Percentiles rank a stretch among this genome's conserved stretches.
Evolutionary conservation across 2,113 vertebrate species (phyloP).

Genomic region (Myrmophylax atrothorax): DNA sequence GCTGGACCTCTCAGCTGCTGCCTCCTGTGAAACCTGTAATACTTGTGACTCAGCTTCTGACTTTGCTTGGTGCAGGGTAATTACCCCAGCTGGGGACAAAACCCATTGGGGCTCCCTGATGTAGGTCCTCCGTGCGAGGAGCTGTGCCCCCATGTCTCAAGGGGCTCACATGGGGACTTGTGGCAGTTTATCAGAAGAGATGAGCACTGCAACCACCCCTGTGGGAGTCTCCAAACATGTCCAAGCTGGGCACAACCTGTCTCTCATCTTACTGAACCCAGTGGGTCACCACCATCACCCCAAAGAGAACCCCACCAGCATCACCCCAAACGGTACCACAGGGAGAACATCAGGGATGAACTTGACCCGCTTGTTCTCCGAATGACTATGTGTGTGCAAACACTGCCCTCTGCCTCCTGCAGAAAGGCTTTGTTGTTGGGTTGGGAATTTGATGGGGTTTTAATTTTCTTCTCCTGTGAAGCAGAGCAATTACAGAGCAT

Average conservation of each 20-base stretch:
- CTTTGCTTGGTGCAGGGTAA: neutral
- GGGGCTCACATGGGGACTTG: neutral
- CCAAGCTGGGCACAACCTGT: neutral
- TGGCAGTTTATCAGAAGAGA: neutral
- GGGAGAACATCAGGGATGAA: neutral
- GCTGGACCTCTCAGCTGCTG: neutral
- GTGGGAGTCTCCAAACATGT: neutral
- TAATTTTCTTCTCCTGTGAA: neutral
- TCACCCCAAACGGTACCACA: neutral
- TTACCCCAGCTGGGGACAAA: neutral
- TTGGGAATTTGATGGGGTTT: neutral
- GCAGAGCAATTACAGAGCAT: neutral
- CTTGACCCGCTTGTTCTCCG: accelerated
- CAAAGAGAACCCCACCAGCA: neutral
- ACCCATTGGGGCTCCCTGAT: accelerated
- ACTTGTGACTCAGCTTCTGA: neutral
- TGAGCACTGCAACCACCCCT: neutral
- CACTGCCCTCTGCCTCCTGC: conserved; percentile 67
- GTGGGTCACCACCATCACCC: neutral
- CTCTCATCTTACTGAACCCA: neutral
- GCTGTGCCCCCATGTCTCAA: neutral
- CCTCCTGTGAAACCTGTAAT: neutral
- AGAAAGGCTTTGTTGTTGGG: neutral
- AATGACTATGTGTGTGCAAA: conserved; percentile 23
- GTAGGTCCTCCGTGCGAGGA: accelerated